These are phyloP conservation scores for Macaca mulatta DNA, from an alignment of 2,113 vertebrate species.

Conservation along the genomic window DNA sequence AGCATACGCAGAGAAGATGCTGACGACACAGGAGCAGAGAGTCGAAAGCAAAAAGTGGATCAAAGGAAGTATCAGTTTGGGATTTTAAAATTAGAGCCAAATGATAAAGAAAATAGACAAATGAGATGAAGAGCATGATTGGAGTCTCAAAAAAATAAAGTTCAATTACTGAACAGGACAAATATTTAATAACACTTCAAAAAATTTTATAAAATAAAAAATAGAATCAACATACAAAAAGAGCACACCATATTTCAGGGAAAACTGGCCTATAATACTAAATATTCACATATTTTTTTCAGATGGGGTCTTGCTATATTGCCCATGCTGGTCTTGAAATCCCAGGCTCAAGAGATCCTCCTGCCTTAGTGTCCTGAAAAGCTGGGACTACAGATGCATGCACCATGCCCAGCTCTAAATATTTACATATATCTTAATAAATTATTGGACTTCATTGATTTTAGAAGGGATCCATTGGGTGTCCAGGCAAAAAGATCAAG, in stretches of 20 bases:
- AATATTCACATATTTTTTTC: not conserved
- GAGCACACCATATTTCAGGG: not conserved
- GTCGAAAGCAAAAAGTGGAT: not conserved
- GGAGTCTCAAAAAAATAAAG: not conserved
- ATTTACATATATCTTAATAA: not conserved
- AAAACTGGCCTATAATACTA: not conserved
- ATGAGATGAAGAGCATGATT: not conserved
- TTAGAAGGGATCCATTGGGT: not conserved
- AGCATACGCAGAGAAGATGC: not conserved
- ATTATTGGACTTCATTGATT: not conserved
- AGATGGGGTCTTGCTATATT: too few species aligned
- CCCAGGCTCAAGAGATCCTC: not conserved
- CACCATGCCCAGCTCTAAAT: not conserved
- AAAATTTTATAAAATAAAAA: not conserved
- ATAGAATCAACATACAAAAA: not conserved
- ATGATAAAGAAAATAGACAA: not conserved
- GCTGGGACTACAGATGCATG: not conserved
- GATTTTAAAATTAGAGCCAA: not conserved
- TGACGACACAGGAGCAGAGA: not conserved
- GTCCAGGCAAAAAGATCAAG: not conserved
- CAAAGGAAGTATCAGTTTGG: not conserved
- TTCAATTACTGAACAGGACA: not conserved
- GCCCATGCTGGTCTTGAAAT: not conserved
- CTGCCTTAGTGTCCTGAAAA: too few species aligned
- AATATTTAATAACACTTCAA: not conserved